Evolutionary conservation across 2,113 vertebrate species (phyloP), one percentile per base, ranked within the genome.

Genomic region (Girardinichthys multiradiatus): DNA sequence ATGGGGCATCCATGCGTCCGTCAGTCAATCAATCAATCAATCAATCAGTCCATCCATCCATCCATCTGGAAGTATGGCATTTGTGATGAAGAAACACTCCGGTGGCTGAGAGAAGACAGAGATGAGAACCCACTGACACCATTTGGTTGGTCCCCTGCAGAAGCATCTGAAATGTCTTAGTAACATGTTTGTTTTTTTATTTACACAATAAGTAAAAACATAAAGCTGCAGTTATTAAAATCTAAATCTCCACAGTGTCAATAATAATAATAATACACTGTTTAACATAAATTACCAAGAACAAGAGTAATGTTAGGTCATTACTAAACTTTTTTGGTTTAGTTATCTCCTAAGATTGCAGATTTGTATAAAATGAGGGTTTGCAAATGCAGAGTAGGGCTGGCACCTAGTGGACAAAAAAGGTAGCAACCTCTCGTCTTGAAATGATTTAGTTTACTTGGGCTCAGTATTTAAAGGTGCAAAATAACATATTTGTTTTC

Each of bases 401-500:
- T 57, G 90, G 83, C 91, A 85, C 74, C 88, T 72, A 68, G 90
- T 89, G 91, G 90, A 72, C 76, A 72, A 33, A 68, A 35, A 10
- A 63, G 42, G 64, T 54, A 80, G 74, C 31, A 19, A 37, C 21
- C 21, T 2, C 6, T 63, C 61, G 76, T 14, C 54, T 45, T 54
- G 39, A n/a, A 59, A 3, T 4, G 14, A 9, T 14, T 14, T n/a
- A 54, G 21, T 54, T 54, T 24, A 8, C 48, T 54, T 54, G 48
- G 48, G n/a, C 10, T 54, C 48, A n/a, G 48, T n/a, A 7, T n/a
- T 24, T n/a, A 54, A 54, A n/a, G 24, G 48, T 54, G 24, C 48
- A 21, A 1, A 45, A 19, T 19, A 19, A 45, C 14, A n/a, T 54
- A 7, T 35, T 35, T 35, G 5, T n/a, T 5, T 10, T 7, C 7